A percentile compares a stretch with the other conserved stretches of the same genome.
Evolutionary conservation across 1,140 invertebrate genomes (phyloP).

Genomic region (Hylyphantes graminicola): DNA sequence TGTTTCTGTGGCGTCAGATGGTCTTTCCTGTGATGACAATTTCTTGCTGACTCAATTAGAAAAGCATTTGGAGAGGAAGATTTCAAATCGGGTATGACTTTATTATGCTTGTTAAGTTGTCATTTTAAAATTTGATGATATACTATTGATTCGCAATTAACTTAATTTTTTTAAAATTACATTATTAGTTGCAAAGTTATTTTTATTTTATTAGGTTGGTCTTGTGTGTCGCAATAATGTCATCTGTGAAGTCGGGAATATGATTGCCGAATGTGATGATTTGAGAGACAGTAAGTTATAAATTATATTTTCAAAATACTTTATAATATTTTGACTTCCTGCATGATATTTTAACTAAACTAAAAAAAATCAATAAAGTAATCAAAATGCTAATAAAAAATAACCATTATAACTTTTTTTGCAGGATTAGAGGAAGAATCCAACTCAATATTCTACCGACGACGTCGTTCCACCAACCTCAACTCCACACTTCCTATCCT

Average conservation of each 20-base stretch:
- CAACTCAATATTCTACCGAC: slow-evolving; percentile 28
- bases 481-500: not conserved
- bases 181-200: not conserved
- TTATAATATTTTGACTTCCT: too few species aligned
- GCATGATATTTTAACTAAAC: too few species aligned
- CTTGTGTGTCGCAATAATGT: slow-evolving; percentile 46
- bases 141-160: not conserved
- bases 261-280: slow-evolving; percentile 55
- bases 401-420: not conserved
- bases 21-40: slow-evolving; percentile 66
- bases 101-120: too few species aligned
- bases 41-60: slow-evolving; percentile 65
- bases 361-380: too few species aligned
- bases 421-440: slow-evolving; percentile 42
- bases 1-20: slow-evolving; percentile 66
- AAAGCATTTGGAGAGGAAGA: slow-evolving; percentile 57
- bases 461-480: not conserved
- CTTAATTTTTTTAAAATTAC: not conserved
- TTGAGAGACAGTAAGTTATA: slow-evolving; percentile 38
- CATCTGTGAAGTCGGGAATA: slow-evolving; percentile 52
- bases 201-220: slow-evolving; percentile 30
- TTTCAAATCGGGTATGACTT: slow-evolving; percentile 43
- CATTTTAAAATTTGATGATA: not conserved
- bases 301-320: not conserved
- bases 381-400: too few species aligned